Evolutionary conservation across 2,797 vertebrate species (phyloP).

Genomic region (Sebastiscus albofasciatus): DNA sequence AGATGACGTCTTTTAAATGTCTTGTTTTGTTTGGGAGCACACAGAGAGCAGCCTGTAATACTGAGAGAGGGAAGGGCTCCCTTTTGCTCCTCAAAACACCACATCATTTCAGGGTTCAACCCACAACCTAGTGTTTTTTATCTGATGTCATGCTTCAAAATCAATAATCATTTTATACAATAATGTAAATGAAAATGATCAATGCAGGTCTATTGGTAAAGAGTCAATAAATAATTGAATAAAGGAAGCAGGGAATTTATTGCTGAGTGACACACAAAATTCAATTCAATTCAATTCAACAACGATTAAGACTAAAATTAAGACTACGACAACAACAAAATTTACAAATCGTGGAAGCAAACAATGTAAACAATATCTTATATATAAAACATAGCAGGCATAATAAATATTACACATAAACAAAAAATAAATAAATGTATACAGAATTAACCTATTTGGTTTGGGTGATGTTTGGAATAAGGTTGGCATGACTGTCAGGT

Average conservation of each 20-base stretch:
- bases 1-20: no score
- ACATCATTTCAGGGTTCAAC: background rate
- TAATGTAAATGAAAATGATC: fast-evolving
- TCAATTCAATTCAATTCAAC: no score
- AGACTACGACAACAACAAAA: slow-evolving; percentile 70
- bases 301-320: slow-evolving; percentile 45
- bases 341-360: slow-evolving; percentile 76
- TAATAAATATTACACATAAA: slow-evolving; percentile 87
- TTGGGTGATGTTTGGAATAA: slow-evolving; percentile 66
- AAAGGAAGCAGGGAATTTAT: no score
- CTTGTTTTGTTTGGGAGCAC: background rate
- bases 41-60: background rate
- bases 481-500: background rate
- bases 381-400: slow-evolving; percentile 82
- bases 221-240: no score
- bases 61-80: background rate
- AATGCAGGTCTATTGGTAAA: no score
- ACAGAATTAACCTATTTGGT: slow-evolving; percentile 78
- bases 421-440: slow-evolving; percentile 70
- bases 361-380: slow-evolving; percentile 82
- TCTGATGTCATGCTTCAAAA: no score
- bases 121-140: background rate
- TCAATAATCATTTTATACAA: no score
- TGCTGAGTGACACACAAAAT: background rate
- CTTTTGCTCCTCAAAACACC: background rate